These are phyloP conservation scores for Argopecten irradians DNA, from an alignment of 1,140 invertebrate species.

Conservation along the genomic window DNA sequence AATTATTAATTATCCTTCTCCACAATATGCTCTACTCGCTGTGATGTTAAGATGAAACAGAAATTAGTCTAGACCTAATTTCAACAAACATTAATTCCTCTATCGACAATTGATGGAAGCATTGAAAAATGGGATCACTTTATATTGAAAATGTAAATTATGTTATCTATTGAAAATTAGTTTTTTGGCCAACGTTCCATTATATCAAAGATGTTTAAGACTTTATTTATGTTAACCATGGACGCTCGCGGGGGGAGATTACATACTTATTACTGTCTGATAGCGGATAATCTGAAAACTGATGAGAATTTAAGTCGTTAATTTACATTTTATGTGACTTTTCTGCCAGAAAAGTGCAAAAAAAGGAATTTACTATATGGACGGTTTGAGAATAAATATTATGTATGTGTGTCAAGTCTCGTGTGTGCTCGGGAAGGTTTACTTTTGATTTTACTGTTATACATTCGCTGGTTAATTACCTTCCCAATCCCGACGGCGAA, in stretches of 20 bases:
- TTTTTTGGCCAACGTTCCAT: background rate
- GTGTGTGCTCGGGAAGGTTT: background rate
- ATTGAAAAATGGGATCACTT: background rate
- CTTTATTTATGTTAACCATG: background rate
- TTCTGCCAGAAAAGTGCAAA: background rate
- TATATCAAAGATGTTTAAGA: background rate
- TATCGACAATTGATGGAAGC: background rate
- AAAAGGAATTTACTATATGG: background rate
- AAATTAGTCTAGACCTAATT: background rate
- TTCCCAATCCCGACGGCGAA: background rate
- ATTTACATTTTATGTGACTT: constrained; percentile 18
- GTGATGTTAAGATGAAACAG: background rate
- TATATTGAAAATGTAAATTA: background rate
- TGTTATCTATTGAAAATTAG: background rate
- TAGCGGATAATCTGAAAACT: background rate
- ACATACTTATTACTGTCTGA: background rate
- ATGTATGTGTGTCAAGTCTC: background rate
- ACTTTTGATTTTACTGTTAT: background rate
- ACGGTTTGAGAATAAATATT: background rate
- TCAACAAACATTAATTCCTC: background rate
- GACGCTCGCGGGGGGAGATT: background rate
- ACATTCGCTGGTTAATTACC: background rate
- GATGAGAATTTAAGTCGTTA: constrained; percentile 9
- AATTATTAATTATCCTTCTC: background rate
- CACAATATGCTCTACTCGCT: background rate